phyloP scores from a whole-genome alignment of 1,140 invertebrate genomes.

The Gryon sp. region DNA sequence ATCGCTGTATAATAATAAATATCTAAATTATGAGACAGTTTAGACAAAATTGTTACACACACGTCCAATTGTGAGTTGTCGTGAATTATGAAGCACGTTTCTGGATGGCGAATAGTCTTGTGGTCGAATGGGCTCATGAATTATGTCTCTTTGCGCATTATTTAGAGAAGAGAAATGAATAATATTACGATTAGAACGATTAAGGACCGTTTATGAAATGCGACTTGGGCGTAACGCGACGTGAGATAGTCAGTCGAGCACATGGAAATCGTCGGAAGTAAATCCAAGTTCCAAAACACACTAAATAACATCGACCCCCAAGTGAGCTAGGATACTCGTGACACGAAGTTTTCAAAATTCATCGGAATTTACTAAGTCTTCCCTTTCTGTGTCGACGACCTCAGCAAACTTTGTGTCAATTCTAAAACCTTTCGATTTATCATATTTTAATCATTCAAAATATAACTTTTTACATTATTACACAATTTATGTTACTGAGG shows the following conservation, averaged over 20 bases:
- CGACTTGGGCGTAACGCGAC: slow-evolving; percentile 28
- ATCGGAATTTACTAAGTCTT: slow-evolving; percentile 27
- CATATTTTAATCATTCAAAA: too few relatives aligned
- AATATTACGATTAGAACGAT: slow-evolving; percentile 63
- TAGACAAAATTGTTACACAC: slow-evolving; percentile 52
- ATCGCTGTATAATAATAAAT: slow-evolving; percentile 34
- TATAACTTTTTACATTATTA: too few relatives aligned
- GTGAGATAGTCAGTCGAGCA: slow-evolving; percentile 26
- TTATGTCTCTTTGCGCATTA: slow-evolving; percentile 52
- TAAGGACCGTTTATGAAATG: slow-evolving; percentile 60
- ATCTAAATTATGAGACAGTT: slow-evolving; percentile 49
- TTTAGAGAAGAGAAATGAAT: slow-evolving; percentile 60
- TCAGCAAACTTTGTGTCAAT: slow-evolving; percentile 12
- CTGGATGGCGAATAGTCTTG: slow-evolving; percentile 13
- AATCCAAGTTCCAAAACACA: slow-evolving; percentile 41
- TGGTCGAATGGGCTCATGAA: slow-evolving; percentile 44
- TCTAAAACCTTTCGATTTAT: slow-evolving; percentile 15
- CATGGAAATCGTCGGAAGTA: slow-evolving; percentile 58
- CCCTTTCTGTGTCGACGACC: slow-evolving; percentile 46
- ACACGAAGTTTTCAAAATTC: slow-evolving; percentile 55
- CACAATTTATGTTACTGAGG: too few relatives aligned
- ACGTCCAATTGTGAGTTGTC: slow-evolving; percentile 39
- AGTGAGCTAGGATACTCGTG: slow-evolving; percentile 44
- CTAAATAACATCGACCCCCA: slow-evolving; percentile 59
- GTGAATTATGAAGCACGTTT: slow-evolving; percentile 46